Base-by-base conservation (phyloP, 2,888 invertebrate genomes). In the Cosmopolites sordidus region DNA sequence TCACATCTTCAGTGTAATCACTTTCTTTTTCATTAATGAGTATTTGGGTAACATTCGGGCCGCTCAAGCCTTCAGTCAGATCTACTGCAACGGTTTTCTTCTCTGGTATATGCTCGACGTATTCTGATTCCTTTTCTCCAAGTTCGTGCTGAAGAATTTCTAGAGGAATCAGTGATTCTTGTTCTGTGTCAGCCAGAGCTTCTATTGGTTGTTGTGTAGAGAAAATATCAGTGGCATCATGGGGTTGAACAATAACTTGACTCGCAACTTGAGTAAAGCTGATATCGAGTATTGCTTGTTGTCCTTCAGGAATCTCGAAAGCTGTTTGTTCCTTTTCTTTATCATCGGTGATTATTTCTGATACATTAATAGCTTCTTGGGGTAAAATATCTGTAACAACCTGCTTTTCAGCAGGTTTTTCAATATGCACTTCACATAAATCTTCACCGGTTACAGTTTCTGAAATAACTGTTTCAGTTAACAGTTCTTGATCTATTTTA, bases 371-470 rank as follows among this genome's bases (percentile, higher is more conserved):
- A 49, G 79, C 71, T 67, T 78, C 76, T 72, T 64, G 76, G 68
- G 61, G 75, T 57, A 43, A 75, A 54, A 46, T 16, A 6, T 64
- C 66, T 1, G 79, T 50, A 33, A 73, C 71, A 2, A 79, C 80
- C 48, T 55, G 53, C 41, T 60, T 63, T 48, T 58, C 58, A 18
- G 53, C 43, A 14, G 52, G 38, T 59, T 66, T 64, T 43, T 70
- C 65, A 44, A 54, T 54, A 16, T 71, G 69, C 15, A 69, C 60
- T 43, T 66, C 65, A 30, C 79, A 72, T 22, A 75, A 70, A 56
- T 78, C 77, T 70, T 88, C 87, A 39, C 69, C 72, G n/a, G 71
- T 59, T 37, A 79, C 60, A n/a, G 77, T 73, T 66, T 79, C 76
- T 56, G 74, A 73, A 16, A 79, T 67, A 16, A 78, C 59, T 9